Base-by-base conservation (phyloP, 2,888 invertebrate genomes). In the Drosophila parthenogenetica region DNA sequence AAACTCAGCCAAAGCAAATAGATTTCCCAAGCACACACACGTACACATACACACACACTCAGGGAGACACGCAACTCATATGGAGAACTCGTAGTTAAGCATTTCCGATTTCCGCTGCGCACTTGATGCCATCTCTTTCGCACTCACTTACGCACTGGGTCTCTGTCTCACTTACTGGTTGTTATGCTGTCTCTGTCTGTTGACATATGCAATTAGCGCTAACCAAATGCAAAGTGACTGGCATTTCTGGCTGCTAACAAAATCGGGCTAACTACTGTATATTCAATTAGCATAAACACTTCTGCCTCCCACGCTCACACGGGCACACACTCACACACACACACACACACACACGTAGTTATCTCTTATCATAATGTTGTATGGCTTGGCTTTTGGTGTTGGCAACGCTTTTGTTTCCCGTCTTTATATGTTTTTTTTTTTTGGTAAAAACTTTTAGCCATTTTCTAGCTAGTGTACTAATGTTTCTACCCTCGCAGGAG, bases 201-300 rank as follows among this genome's bases (percentile, higher is more conserved):
- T 84, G 89, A 89, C 89, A 89, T 74, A 73, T 77, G 85, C 86
- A 86, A 86, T 86, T 86, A 86, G 85, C 89, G 88, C 79, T 86
- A 87, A 86, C 89, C 86, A 73, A 73, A 81, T 78, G 85, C 81
- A 85, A 76, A 89, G 88, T 81, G 87, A 81, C 78, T 69, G 43
- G 8, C 35, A 16, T 35, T 35, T 35, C 35, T 35, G 35, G 66
- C 70, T 66, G 50, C 68, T 68, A 48, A 69, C 64, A 70, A 81
- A 45, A 17, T 11, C 29, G 73, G 74, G 71, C 69, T 77, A 71
- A 73, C 78, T 67, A 69, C 65, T 86, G 84, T 77, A 83, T 70
- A 77, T 80, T 73, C 87, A 73, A 87, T 89, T 89, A 85, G 77
- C 86, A 81, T 76, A 80, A 65, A 54, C 80, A 67, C 73, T 13